Base-by-base conservation (phyloP, 2,113 vertebrate species). In the Notarius lentiginosus region DNA sequence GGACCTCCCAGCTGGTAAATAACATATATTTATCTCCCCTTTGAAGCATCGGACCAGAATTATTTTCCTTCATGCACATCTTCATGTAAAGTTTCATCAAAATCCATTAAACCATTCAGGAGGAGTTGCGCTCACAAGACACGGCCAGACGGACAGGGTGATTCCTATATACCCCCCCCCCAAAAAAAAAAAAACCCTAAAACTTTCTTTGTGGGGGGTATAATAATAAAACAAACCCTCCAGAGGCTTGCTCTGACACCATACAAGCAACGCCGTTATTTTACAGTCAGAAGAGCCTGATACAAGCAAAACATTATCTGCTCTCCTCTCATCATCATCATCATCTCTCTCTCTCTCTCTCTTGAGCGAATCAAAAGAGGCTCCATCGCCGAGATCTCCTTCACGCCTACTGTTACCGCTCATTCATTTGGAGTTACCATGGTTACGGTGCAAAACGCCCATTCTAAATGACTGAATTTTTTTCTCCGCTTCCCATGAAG, bases 351-450 rank as follows among this genome's bases (percentile, higher is more conserved):
- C 5, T 76, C 30, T 12, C 10, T 24, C 2, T 12, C 2, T n/a
- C 41, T n/a, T 75, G 58, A 34, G 75, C 22, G 79, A 70, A 85
- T 83, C 79, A 79, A 87, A 66, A 88, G 73, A 66, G 58, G 47
- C 18, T 58, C 76, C 77, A 86, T 72, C n/a, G n/a, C 63, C 63
- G 61, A 60, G 10, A 80, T 18, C 51, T 87, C 87, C 60, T 47
- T 84, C 84, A 56, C 84, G 91, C 89, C 91, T 90, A 91, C 88
- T 90, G 89, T 91, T 91, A 65, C 81, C 86, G 72, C 73, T 55
- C 72, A 79, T 66, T 30, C 12, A 84, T 7, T 87, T 77, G 12
- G 7, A 10, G 93, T 94, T 91, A 83, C 93, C 82, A 94, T 91
- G 88, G 91, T 30, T 91, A 94, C 87, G 18, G 47, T n/a, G 12